Evolutionary conservation across 2,888 invertebrate species (phyloP).

Genomic region (Masnerella sp.): DNA sequence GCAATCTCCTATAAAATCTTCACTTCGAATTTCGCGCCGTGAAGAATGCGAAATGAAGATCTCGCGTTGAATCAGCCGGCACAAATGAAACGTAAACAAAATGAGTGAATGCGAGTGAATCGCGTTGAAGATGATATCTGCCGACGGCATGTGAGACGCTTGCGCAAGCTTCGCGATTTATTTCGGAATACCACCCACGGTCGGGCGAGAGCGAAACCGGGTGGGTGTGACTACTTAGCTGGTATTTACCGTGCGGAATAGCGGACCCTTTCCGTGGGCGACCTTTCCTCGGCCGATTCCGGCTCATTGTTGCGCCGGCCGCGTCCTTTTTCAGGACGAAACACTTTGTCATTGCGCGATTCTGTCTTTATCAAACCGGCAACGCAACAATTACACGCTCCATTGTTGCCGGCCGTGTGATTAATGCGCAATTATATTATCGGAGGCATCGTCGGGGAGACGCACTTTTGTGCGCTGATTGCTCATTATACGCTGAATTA

Average conservation of each 20-base stretch:
- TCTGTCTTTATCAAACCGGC: conserved; percentile 49
- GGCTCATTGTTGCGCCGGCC: conserved; percentile 40
- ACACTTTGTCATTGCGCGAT: conserved; percentile 55
- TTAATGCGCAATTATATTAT: conserved; percentile 50
- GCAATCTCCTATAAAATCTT: too few relatives aligned
- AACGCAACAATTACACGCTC: conserved; percentile 41
- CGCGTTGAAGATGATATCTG: too few relatives aligned
- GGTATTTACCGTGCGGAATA: conserved; percentile 67
- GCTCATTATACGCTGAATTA: conserved; percentile 32
- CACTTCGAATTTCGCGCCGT: too few relatives aligned
- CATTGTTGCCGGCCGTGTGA: conserved; percentile 37
- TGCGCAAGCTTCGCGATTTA: conserved; percentile 52
- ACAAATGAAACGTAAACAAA: too few relatives aligned
- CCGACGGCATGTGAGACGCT: neutral
- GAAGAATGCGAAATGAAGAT: too few relatives aligned
- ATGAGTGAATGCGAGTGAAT: too few relatives aligned
- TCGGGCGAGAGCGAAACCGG: conserved; percentile 59
- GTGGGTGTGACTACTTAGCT: conserved; percentile 71
- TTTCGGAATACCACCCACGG: conserved; percentile 66
- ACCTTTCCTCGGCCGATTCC: conserved; percentile 48
- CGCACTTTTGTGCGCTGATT: conserved; percentile 27
- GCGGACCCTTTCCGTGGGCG: conserved; percentile 38
- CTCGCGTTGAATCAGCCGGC: too few relatives aligned
- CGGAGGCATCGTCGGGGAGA: conserved; percentile 18
- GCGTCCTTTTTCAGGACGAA: conserved; percentile 42